Evolutionary conservation across 2,113 vertebrate species (phyloP).

Genomic region (Dissostichus mawsoni): DNA sequence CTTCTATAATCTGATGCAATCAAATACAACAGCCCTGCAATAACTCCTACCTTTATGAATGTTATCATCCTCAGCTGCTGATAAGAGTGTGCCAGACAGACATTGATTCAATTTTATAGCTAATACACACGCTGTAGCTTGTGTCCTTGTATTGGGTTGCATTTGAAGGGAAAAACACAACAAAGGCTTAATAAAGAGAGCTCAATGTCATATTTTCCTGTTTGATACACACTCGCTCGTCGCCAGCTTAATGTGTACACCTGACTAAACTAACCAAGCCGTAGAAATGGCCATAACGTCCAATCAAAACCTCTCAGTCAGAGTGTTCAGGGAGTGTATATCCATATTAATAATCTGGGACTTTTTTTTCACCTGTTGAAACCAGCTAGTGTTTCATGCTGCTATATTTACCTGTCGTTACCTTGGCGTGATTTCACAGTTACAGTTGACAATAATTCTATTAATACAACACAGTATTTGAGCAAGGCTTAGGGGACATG

Average conservation of each 20-base stretch:
- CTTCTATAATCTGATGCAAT: constrained; percentile 5
- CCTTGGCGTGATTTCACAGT: constrained; percentile 21
- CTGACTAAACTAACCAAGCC: too few relatives aligned
- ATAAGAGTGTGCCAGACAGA: background rate
- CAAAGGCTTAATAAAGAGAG: background rate
- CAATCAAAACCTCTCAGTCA: background rate
- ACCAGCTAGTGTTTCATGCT: background rate
- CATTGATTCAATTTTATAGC: background rate
- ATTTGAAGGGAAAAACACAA: constrained; percentile 18
- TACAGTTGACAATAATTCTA: background rate
- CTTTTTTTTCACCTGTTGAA: background rate
- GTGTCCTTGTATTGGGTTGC: constrained; percentile 1
- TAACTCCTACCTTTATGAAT: constrained; percentile 5
- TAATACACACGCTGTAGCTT: background rate
- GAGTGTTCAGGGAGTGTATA: background rate
- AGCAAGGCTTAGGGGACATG: background rate
- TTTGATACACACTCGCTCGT: background rate
- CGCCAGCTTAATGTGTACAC: background rate
- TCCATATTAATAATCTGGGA: background rate
- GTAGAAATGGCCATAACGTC: background rate
- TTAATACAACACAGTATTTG: background rate
- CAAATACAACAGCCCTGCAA: constrained; percentile 10
- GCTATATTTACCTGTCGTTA: background rate
- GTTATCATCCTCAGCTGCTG: constrained; percentile 15
- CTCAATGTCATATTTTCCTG: background rate